These are phyloP conservation scores for Dasyurus viverrinus DNA, from an alignment of 2,113 vertebrate genomes.

Conservation along the genomic window DNA sequence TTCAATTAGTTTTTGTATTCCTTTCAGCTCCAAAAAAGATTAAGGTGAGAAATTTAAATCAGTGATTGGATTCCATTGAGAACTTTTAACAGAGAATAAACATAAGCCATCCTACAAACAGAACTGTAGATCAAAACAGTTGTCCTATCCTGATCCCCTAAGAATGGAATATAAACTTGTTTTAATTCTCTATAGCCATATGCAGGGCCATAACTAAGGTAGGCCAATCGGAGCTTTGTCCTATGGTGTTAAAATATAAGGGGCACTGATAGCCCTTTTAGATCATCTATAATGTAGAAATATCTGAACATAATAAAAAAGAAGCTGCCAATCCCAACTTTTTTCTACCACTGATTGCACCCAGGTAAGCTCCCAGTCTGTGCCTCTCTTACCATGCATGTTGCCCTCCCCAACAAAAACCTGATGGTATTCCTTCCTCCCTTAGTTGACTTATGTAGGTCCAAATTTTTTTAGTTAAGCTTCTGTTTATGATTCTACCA, in stretches of 20 bases:
- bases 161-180: not conserved
- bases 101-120: not conserved
- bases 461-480: not conserved
- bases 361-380: not conserved
- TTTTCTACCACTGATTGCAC: not conserved
- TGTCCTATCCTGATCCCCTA: not conserved
- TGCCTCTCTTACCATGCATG: not conserved
- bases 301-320: not conserved
- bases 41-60: not conserved
- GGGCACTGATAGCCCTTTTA: not conserved
- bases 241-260: not conserved
- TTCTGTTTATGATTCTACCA: not conserved
- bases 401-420: not conserved
- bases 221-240: not conserved
- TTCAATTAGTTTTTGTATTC: slow-evolving; percentile 1
- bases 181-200: not conserved
- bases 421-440: not conserved
- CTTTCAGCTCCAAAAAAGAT: not conserved
- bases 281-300: not conserved
- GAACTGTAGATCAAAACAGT: not conserved
- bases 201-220: not conserved
- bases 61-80: not conserved
- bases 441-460: not conserved
- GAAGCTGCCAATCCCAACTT: not conserved
- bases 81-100: slow-evolving; percentile 31